phyloP scores from a whole-genome alignment of 2,113 vertebrate genomes.

The Carassius auratus region DNA sequence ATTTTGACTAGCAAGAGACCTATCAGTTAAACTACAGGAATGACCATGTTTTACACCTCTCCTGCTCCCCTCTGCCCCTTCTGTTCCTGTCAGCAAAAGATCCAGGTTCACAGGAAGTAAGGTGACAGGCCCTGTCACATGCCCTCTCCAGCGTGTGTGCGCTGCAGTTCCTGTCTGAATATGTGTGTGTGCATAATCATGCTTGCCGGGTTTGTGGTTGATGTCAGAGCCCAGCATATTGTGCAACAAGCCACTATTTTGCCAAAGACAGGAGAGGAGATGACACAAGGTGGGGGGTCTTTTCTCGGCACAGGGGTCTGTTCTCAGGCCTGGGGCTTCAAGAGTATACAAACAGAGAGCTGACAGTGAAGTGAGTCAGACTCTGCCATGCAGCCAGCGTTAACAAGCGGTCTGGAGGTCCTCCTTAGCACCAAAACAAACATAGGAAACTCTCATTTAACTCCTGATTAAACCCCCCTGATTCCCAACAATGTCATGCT shows the following conservation, averaged over 20 bases:
- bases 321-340: conserved; percentile 41
- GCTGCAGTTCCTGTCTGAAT: conserved; percentile 1
- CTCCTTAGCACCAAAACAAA: conserved; percentile 39
- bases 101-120: conserved; percentile 15
- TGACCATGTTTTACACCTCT: not conserved
- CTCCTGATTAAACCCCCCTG: conserved; percentile 18
- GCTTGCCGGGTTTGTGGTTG: conserved; percentile 32
- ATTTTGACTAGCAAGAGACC: conserved; percentile 8
- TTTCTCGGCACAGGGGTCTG: conserved; percentile 45
- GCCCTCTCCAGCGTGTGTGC: not conserved
- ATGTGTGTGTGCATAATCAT: conserved; percentile 4
- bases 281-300: conserved; percentile 53
- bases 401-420: conserved; percentile 36
- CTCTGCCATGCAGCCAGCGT: conserved; percentile 26
- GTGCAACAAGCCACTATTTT: conserved; percentile 41
- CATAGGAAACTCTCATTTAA: conserved; percentile 45
- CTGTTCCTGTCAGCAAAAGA: conserved; percentile 23
- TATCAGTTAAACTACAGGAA: conserved; percentile 4
- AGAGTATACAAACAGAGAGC: conserved; percentile 47
- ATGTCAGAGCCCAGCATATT: conserved; percentile 49
- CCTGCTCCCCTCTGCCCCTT: not conserved
- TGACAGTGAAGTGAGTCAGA: conserved; percentile 53
- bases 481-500: conserved; percentile 31
- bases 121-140: conserved; percentile 16
- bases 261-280: conserved; percentile 41